Base-by-base conservation (phyloP, 2,888 invertebrate genomes). In the Eupithecia dodoneata region DNA sequence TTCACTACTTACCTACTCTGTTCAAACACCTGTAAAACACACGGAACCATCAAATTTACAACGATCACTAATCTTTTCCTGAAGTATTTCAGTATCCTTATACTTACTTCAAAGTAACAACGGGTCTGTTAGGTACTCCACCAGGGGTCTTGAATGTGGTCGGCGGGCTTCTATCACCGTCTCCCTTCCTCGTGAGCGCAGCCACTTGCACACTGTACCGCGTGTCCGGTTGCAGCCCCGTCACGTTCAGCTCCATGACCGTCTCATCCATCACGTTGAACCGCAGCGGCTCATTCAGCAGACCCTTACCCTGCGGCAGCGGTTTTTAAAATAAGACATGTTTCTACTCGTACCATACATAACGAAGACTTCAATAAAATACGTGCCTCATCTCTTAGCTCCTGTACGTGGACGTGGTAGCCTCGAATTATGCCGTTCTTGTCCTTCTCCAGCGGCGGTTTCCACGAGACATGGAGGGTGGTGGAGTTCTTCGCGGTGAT, bases 361-460 rank as follows among this genome's bases (percentile, higher is more conserved):
- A 69, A 55, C 13, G 12, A 45, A 52, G 0, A 41, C 41, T 65
- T 3, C 55, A n/a, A 41, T 42, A 10, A 67, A 49, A 67, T 73
- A 81, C 89, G 88, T 90, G 98, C 98, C 96, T 98, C 97, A 89
- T 98, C 97, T 87, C 97, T 96, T 71, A 98, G 96, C 95, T 99
- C 98, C 91, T 99, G 98, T 2, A 98, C 97, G 90, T 99, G 98
- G 76, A 99, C 98, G 91, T 99, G 99, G 94, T 99, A 99, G 45
- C 99, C 99, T 79, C 99, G 96, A 84, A 99, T 99, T 83, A 99
- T 97, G 71, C 99, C 99, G 90, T 99, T 99, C 81, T 98, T 97
- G 86, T 99, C 99, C 87, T 98, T 98, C 84, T 97, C 97, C 79
- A 96, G 96, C 0, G 99, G 99, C 9, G 98, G 98, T 88, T 98